These are phyloP conservation scores for Gyrodactylus bullatarudis DNA, from an alignment of 1,140 invertebrate genomes.

Conservation along the genomic window DNA sequence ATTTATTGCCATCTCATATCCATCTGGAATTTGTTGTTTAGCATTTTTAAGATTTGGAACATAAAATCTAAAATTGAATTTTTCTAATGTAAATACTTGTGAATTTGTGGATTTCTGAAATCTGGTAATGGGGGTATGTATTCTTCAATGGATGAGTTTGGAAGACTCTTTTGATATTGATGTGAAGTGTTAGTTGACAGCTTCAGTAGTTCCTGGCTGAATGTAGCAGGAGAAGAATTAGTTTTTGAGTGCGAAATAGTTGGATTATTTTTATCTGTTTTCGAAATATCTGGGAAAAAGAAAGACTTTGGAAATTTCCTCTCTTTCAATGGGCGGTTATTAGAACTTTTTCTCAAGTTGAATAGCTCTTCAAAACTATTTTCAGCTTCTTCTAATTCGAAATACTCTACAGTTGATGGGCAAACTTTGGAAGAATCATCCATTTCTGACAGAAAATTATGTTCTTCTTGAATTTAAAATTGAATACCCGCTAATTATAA, in stretches of 20 bases:
- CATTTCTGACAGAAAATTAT: not conserved
- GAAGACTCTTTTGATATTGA: not conserved
- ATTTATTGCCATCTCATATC: not conserved
- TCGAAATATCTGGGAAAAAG: not conserved
- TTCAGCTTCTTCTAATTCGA: not conserved
- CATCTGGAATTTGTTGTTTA: not conserved
- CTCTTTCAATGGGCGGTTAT: not conserved
- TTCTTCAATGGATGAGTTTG: too few species aligned
- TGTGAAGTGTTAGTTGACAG: not conserved
- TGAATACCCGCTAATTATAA: too few species aligned
- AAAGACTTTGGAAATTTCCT: not conserved
- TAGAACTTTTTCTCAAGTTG: not conserved
- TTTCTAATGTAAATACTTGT: not conserved
- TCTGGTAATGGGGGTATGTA: not conserved
- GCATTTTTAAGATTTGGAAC: not conserved
- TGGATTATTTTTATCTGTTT: not conserved
- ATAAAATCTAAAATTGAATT: not conserved
- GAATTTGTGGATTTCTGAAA: not conserved
- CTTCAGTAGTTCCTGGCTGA: not conserved
- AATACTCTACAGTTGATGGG: not conserved
- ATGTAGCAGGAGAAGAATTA: not conserved
- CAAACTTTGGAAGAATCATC: not conserved
- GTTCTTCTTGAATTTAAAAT: too few species aligned
- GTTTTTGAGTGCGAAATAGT: not conserved
- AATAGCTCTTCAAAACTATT: not conserved